Base-by-base conservation (phyloP, 2,797 vertebrate genomes). In the Catamblyrhynchus diadema region DNA sequence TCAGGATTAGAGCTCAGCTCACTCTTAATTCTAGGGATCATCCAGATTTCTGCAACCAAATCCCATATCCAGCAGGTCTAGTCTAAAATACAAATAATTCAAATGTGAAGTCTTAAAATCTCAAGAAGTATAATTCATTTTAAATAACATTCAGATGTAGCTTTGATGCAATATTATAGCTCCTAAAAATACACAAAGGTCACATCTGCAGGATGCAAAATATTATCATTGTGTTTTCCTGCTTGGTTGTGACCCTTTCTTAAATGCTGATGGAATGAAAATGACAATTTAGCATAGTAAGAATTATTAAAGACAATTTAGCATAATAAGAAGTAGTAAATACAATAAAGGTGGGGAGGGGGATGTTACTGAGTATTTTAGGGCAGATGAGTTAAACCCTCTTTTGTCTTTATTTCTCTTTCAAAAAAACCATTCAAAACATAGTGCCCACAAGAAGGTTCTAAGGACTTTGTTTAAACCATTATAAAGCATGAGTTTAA, bases 251-350 rank as follows among this genome's bases (percentile, higher is more conserved):
- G 3, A 85, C 24, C 24, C 22, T 80, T 81, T 54, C 12, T 54
- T 71, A 87, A 87, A 65, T 59, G 35, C 17, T 67, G 37, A 51
- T 37, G 18, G 28, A 74, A 78, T 33, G 13, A 82, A 93, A 88
- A 57, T 23, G 30, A 77, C 20, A 67, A 64, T 39, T 77, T 21
- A 79, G 18, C 23, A 85, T 19, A 70, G 30, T 27, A 80, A 57
- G 10, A 64, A 11, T 16, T 16, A 41, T 41, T 41, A 16, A 41
- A 41, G 30, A 77, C 18, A 71, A 67, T 39, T 77, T 21, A 81
- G 18, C 23, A 82, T 19, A 70, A n/a, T 27, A 80, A 57, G 10
- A 64, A 11, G 9, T 27, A 84, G 59, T 42, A 56, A 25, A 37
- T 45, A 32, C 14, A 54, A 14, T 65, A 10, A 7, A 16, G 8